Evolutionary conservation across 2,113 vertebrate genomes (phyloP).

Genomic region (Aptenodytes forsteri): DNA sequence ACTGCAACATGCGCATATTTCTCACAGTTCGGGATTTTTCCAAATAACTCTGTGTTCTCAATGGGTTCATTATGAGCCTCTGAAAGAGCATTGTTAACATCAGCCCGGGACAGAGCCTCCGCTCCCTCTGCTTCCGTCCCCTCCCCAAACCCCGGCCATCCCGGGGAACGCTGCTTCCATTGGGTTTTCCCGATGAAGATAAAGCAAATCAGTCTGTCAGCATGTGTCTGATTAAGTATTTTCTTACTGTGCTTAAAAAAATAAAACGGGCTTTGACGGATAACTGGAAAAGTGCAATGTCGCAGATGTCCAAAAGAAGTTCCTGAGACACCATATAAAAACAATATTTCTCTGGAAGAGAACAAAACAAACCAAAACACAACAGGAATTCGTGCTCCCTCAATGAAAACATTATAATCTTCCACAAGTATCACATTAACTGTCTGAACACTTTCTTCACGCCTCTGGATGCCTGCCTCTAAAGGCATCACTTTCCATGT

Average conservation of each 20-base stretch:
- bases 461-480: accelerated
- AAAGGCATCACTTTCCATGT: accelerated
- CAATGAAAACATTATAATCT: accelerated
- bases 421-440: not conserved
- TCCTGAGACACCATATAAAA: not conserved
- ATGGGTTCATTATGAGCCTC: not conserved
- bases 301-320: not conserved
- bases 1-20: not conserved
- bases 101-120: not conserved
- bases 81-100: not conserved
- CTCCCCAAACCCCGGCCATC: not conserved
- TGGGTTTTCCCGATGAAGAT: not conserved
- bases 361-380: not conserved
- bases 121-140: not conserved
- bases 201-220: not conserved
- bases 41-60: not conserved
- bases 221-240: not conserved
- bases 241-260: not conserved
- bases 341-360: not conserved
- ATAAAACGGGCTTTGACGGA: not conserved
- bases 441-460: accelerated
- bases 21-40: not conserved
- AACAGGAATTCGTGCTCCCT: not conserved
- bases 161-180: not conserved
- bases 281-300: accelerated